Conservation (phyloP, 2,797 vertebrate genomes). For the Molossus molossus region DNA sequence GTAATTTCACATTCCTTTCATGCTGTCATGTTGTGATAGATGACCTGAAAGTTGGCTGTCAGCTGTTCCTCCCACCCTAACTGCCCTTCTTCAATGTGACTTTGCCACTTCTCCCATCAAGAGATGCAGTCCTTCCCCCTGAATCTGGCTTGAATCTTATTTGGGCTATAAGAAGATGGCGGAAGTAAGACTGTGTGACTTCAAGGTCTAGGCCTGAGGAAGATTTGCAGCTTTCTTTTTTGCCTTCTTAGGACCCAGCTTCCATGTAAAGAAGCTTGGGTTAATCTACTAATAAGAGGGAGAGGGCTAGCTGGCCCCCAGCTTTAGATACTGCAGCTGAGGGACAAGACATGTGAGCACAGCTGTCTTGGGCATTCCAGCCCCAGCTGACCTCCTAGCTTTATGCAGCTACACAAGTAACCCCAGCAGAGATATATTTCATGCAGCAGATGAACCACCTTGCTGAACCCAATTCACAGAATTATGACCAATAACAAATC, state of each 20-base stretch:
- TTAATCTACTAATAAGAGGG: neutral
- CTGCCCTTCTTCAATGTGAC: neutral
- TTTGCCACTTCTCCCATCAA: neutral
- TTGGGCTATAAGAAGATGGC: neutral
- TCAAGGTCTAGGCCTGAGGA: neutral
- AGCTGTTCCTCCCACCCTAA: neutral
- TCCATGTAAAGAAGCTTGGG: neutral
- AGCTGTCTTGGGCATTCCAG: neutral
- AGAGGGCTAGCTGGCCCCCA: neutral
- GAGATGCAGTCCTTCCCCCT: neutral
- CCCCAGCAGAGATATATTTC: neutral
- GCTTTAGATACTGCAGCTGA: neutral
- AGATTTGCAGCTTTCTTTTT: neutral
- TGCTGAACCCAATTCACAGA: constrained; percentile 27
- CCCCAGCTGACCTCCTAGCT: neutral
- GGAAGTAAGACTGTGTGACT: constrained; percentile 22
- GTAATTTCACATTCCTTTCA: constrained; percentile 52
- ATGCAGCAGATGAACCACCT: neutral
- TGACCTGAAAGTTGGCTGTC: neutral
- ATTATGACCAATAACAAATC: constrained; percentile 26
- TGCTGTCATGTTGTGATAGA: neutral
- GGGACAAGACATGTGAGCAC: neutral
- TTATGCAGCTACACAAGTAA: neutral
- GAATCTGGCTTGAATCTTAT: neutral
- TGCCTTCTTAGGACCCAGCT: constrained; percentile 34